Percentiles rank a stretch among this genome's conserved stretches.
These are phyloP conservation scores for Pelmatolapia mariae DNA, from an alignment of 2,113 vertebrate species.

Conservation along the genomic window DNA sequence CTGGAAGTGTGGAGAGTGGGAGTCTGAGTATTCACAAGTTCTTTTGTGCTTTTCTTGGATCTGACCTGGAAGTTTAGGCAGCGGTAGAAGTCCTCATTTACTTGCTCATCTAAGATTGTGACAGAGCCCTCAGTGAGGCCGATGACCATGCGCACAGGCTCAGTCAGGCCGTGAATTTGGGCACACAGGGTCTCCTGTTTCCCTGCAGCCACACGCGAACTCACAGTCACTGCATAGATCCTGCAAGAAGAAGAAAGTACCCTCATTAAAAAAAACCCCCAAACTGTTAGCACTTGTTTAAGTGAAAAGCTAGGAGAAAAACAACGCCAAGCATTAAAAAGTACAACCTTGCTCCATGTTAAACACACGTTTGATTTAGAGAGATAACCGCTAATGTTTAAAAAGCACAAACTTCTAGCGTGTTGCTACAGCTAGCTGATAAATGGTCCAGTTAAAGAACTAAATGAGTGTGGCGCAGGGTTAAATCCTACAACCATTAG, in stretches of 20 bases:
- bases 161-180: constrained; percentile 20
- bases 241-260: constrained; percentile 26
- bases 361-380: background rate
- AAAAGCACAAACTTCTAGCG: background rate
- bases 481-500: background rate
- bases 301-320: background rate
- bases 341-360: background rate
- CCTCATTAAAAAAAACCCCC: accelerated
- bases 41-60: background rate
- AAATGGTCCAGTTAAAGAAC: background rate
- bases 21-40: background rate
- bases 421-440: background rate
- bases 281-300: background rate
- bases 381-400: background rate
- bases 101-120: constrained; percentile 16
- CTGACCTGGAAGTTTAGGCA: constrained; percentile 65
- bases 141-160: constrained; percentile 9
- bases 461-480: background rate
- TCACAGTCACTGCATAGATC: constrained; percentile 59
- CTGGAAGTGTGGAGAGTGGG: background rate
- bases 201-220: constrained; percentile 56
- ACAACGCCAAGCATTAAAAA: background rate
- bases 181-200: constrained; percentile 61
- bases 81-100: constrained; percentile 35
- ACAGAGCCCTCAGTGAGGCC: background rate